A percentile compares a stretch with the other conserved stretches of the same genome.
phyloP scores from a whole-genome alignment of 2,888 invertebrate species.

The Protodeltote pygarga region DNA sequence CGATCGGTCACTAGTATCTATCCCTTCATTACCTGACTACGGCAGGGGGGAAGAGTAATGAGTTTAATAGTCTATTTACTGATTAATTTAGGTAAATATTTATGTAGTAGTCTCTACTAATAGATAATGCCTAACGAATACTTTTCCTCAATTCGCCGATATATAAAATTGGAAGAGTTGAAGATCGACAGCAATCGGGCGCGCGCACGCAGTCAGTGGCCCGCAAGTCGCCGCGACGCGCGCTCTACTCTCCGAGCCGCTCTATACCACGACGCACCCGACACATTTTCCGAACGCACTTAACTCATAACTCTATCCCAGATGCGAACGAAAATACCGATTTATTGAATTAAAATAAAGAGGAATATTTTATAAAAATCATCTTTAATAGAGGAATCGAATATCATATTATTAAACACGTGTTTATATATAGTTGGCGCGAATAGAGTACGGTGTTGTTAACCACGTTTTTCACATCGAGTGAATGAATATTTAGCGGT shows the following conservation, averaged over 20 bases:
- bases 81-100: too few species aligned
- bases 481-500: slow-evolving; percentile 77
- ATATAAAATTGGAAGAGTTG: slow-evolving; percentile 80
- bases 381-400: slow-evolving; percentile 49
- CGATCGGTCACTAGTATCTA: too few species aligned
- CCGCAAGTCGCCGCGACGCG: slow-evolving; percentile 80
- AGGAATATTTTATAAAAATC: slow-evolving; percentile 55
- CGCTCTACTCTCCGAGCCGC: slow-evolving; percentile 73
- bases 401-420: slow-evolving; percentile 72
- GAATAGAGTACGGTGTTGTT: slow-evolving; percentile 72
- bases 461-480: slow-evolving; percentile 79
- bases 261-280: slow-evolving; percentile 64
- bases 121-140: too few species aligned
- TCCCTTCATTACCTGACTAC: too few species aligned
- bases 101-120: too few species aligned
- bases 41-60: too few species aligned
- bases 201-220: slow-evolving; percentile 80
- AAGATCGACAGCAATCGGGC: slow-evolving; percentile 62
- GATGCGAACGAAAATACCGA: slow-evolving; percentile 55
- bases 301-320: slow-evolving; percentile 37
- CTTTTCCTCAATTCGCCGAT: too few species aligned
- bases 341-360: slow-evolving; percentile 59
- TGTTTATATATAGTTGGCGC: slow-evolving; percentile 80
- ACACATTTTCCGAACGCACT: slow-evolving; percentile 70
- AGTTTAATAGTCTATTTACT: too few species aligned